These are phyloP conservation scores for Aurelia sp. DNA, from an alignment of 30 jellyfish, hydroid and myxozoan species.

Conservation along the genomic window DNA sequence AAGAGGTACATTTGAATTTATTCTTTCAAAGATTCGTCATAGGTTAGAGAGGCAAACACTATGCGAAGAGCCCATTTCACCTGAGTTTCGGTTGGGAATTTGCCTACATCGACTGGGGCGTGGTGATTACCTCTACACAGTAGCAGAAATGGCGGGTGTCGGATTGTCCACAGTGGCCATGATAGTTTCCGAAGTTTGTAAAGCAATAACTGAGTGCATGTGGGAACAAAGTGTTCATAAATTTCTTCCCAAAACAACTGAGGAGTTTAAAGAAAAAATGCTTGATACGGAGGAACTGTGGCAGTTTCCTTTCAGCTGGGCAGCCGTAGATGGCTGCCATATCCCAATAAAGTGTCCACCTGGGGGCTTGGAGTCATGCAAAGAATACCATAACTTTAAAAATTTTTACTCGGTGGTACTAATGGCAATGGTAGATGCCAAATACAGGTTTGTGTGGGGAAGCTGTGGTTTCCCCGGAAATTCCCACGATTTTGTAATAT, in stretches of 20 bases:
- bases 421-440: constrained; percentile 77
- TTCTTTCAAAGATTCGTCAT: constrained; percentile 24
- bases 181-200: constrained; percentile 15
- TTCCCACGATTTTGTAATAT: constrained; percentile 43
- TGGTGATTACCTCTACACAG: constrained; percentile 50
- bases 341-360: no score
- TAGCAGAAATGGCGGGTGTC: constrained; percentile 40
- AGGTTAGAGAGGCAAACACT: constrained; percentile 16
- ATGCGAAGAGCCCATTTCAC: constrained; percentile 45
- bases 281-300: constrained; percentile 25
- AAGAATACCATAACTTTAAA: no score
- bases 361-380: no score
- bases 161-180: constrained; percentile 12
- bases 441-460: constrained; percentile 74
- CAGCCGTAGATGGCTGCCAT: no score
- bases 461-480: constrained; percentile 77
- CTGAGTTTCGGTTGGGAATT: constrained; percentile 28
- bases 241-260: constrained; percentile 8
- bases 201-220: constrained; percentile 15
- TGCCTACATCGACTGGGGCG: constrained; percentile 36
- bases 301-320: background rate
- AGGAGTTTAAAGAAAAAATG: constrained; percentile 7
- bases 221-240: constrained; percentile 3
- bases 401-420: constrained; percentile 58
- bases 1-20: constrained; percentile 10